Conservation (phyloP, 2,888 invertebrate genomes). For the Saturnia pavonia region DNA sequence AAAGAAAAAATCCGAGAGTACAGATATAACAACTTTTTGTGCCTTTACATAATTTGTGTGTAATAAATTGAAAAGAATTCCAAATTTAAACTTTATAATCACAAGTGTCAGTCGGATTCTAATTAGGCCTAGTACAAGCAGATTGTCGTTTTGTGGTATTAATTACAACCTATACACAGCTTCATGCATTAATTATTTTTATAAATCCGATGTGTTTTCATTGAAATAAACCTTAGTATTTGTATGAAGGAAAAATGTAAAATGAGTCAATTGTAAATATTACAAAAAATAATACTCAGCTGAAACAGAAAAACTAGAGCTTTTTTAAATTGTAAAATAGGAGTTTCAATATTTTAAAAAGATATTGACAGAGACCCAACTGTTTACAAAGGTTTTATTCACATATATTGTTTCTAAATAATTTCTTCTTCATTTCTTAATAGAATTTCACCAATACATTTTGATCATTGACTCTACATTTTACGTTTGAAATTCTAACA, state of each 20-base stretch:
- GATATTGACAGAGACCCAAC: too few species aligned
- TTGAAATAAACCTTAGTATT: neutral
- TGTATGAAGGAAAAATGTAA: neutral
- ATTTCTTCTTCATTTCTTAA: too few species aligned
- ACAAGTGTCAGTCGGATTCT: neutral
- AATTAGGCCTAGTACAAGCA: conserved; percentile 20
- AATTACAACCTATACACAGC: neutral
- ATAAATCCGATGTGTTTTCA: neutral
- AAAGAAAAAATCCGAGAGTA: conserved; percentile 11
- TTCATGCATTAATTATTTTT: neutral
- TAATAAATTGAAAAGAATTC: neutral
- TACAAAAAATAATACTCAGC: neutral
- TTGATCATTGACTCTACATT: too few species aligned
- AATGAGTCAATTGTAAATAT: neutral
- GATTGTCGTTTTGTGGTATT: neutral
- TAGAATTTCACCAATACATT: too few species aligned
- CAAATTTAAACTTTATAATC: conserved; percentile 6
- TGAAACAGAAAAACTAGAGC: neutral
- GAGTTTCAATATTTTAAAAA: too few species aligned
- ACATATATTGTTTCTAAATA: too few species aligned
- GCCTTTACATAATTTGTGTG: neutral
- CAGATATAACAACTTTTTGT: neutral
- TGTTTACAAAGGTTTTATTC: too few species aligned
- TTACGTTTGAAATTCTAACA: too few species aligned
- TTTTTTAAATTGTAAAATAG: too few species aligned